Evolutionary conservation across 2,113 vertebrate genomes (phyloP).

Genomic region (Rattus norvegicus): DNA sequence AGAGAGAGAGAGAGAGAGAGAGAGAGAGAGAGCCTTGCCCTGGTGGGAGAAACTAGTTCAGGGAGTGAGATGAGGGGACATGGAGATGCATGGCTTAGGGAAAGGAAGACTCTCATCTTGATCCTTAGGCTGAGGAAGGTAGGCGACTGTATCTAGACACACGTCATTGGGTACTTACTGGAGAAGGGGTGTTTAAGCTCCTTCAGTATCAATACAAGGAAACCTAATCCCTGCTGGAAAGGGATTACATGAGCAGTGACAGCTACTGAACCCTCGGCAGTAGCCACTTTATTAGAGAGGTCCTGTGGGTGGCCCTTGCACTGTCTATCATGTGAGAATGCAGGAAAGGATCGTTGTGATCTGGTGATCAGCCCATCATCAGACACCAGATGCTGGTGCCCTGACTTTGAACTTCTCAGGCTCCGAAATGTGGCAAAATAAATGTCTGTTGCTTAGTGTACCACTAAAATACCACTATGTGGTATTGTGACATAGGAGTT

Average conservation of each 20-base stretch:
- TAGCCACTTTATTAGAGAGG: background rate
- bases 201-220: background rate
- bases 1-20: no score
- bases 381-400: background rate
- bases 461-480: background rate
- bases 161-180: background rate
- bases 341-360: background rate
- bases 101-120: background rate
- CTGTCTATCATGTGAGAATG: background rate
- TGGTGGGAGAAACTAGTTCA: background rate
- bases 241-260: background rate
- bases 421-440: background rate
- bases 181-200: background rate
- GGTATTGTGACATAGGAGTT: background rate
- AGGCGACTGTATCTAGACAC: background rate
- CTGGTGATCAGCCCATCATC: background rate
- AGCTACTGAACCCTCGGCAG: background rate
- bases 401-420: background rate
- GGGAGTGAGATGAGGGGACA: background rate
- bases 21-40: background rate
- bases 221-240: background rate
- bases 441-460: background rate
- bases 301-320: no score
- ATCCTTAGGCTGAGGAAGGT: accelerated
- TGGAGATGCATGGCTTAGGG: background rate